phyloP scores from a whole-genome alignment of 2,888 invertebrate species.

The Andrena camellia region DNA sequence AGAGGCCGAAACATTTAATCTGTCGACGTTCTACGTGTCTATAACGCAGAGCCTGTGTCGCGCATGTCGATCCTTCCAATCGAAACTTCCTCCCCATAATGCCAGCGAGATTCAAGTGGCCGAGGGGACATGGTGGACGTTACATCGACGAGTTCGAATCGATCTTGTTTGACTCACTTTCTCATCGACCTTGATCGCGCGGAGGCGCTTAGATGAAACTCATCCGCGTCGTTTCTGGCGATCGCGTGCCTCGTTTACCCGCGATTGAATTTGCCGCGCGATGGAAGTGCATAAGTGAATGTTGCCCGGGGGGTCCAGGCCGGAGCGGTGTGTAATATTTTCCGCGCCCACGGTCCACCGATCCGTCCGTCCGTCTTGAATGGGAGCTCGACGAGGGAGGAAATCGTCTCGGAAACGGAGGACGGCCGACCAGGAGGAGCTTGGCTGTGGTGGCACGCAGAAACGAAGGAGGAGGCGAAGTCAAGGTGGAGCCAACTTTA shows the following conservation, averaged over 20 bases:
- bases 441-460: slow-evolving; percentile 20
- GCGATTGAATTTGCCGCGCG: slow-evolving; percentile 61
- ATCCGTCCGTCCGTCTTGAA: slow-evolving; percentile 23
- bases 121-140: too few relatives aligned
- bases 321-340: slow-evolving; percentile 45
- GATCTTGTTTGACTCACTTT: slow-evolving; percentile 51
- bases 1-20: too few relatives aligned
- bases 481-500: slow-evolving; percentile 69
- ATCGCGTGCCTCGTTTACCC: slow-evolving; percentile 60
- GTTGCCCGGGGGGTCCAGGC: slow-evolving; percentile 12
- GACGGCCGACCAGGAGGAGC: background rate
- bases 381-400: background rate
- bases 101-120: too few relatives aligned
- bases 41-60: too few relatives aligned
- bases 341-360: slow-evolving; percentile 14
- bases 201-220: slow-evolving; percentile 3
- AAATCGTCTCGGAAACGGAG: slow-evolving; percentile 37
- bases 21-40: too few relatives aligned
- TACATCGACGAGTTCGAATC: slow-evolving; percentile 10
- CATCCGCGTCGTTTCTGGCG: slow-evolving; percentile 20
- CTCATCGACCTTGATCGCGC: slow-evolving; percentile 46
- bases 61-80: too few relatives aligned
- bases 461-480: slow-evolving; percentile 41
- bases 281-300: slow-evolving; percentile 62
- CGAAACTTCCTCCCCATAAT: too few relatives aligned